Evolutionary conservation across 2,888 invertebrate genomes (phyloP), one percentile per base, ranked within the genome.

Genomic region (Himalopsyche tibetana): DNA sequence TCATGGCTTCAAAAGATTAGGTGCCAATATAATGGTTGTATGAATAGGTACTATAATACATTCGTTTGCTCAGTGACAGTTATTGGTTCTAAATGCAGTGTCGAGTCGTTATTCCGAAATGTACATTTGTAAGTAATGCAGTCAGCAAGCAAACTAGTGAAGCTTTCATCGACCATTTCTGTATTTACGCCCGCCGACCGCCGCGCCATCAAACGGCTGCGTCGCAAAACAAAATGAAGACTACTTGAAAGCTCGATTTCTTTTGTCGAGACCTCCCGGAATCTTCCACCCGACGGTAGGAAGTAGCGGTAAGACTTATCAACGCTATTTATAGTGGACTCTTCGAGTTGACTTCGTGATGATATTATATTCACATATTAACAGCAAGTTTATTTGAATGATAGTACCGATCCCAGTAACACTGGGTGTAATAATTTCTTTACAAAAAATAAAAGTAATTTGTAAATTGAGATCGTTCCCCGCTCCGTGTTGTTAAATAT

Each of bases 211-310:
- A 63, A 63, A 63, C 63, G 19, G 63, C 28, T 11, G 0, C 28
- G n/a, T 63, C 63, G 63, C 63, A 63, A 63, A 63, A 63, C 63
- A 28, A 63, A 63, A 63, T 63, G 63, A 63, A 63, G 63, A 63
- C 28, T 19, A 28, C n/a, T 15, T 51, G 51, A 51, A 51, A 51
- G 51, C 51, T 51, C 51, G 28, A 63, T 63, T 63, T 63, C 63
- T 63, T 63, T 19, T 63, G 63, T 63, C 63, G 63, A 19, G 63
- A 63, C 63, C 63, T 63, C 63, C 63, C 63, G 15, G 63, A 63
- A 63, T 63, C 63, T 1, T 19, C 63, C 11, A 2, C 63, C 28
- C 19, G n/a, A 63, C 63, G n/a, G 9, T 19, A 63, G 63, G 19
- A 63, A 63, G 56, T 63, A 19, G 56, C n/a, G 1, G 6, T 63